Evolutionary conservation across 2,888 invertebrate species (phyloP), one percentile per base, ranked within the genome.

Genomic region (Microplitis manilae): DNA sequence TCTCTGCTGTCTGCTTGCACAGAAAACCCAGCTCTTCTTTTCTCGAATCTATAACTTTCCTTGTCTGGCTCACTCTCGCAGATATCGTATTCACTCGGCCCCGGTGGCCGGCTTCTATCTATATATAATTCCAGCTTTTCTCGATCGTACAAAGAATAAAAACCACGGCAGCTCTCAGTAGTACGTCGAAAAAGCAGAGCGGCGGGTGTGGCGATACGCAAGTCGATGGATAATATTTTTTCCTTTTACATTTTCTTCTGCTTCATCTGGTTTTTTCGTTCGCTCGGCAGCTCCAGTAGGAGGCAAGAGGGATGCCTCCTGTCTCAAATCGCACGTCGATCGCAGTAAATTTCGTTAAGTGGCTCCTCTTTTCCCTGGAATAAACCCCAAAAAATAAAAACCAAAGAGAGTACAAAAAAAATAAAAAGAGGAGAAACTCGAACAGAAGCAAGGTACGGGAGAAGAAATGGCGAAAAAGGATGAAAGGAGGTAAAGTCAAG

Each of bases 101-200:
- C 78, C 68, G 77, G 79, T 76, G 73, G 78, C 78, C 78, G 79
- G 59, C 77, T 75, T 69, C 74, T 76, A 77, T 79, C 79, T 81
- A 78, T 50, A 50, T 50, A 50, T 50, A 50, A 81, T 80, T 79
- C 80, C 79, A 81, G 80, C 79, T 81, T 81, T 81, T 80, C 80
- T 76, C 79, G 77, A 80, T 80, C 68, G 73, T 50, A 67, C 60
- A 69, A 50, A 61, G 75, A 68, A 61, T 67, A 62, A 77, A 77
- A 77, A 69, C 64, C 72, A 20, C 74, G 65, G 72, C 39, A 15
- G 39, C 68, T 50, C 68, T 67, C 67, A 40, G 62, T 71, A 40
- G 62, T 77, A 64, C 75, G 64, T 74, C 74, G 74, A 74, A 78
- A 75, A 76, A 76, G 75, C 75, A 73, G 65, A 76, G 75, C 75